Percentiles rank a stretch among this genome's conserved stretches.
Conservation (phyloP, 2,888 invertebrate species). For the Callyntrura sp. region DNA sequence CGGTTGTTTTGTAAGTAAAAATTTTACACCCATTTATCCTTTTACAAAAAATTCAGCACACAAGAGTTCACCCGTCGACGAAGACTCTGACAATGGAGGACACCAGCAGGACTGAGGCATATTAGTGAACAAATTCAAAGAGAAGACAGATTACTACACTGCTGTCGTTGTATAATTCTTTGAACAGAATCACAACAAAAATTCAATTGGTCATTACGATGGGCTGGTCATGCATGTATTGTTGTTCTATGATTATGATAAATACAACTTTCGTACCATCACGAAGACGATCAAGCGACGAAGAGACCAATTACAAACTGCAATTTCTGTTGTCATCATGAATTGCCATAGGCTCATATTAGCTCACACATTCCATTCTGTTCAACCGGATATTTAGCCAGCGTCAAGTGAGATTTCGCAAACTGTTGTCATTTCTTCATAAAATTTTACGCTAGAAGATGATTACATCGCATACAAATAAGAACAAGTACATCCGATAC, state of each 20-base stretch:
- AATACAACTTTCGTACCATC: slow-evolving; percentile 5
- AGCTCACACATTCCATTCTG: slow-evolving; percentile 19
- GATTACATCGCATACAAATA: background rate
- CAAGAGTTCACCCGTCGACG: background rate
- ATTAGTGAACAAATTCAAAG: background rate
- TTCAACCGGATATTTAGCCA: slow-evolving; percentile 44
- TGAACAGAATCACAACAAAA: slow-evolving; percentile 31
- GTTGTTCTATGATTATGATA: slow-evolving; percentile 17
- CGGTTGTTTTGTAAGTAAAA: background rate
- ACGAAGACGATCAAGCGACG: background rate
- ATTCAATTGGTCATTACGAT: slow-evolving; percentile 49
- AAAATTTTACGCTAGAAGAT: background rate
- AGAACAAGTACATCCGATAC: background rate
- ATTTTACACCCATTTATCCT: slow-evolving; percentile 57
- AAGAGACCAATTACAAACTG: slow-evolving; percentile 18
- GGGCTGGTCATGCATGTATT: slow-evolving; percentile 25
- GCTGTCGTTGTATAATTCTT: background rate
- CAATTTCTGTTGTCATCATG: slow-evolving; percentile 42
- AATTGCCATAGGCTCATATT: slow-evolving; percentile 15
- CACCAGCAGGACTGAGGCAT: background rate
- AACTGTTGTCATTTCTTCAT: slow-evolving; percentile 16
- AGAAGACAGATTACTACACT: slow-evolving; percentile 26
- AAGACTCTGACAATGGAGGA: background rate
- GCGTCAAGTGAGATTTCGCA: slow-evolving; percentile 55
- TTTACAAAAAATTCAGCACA: background rate